phyloP scores from a whole-genome alignment of 2,888 invertebrate species.

The Hecatera dysodea region DNA sequence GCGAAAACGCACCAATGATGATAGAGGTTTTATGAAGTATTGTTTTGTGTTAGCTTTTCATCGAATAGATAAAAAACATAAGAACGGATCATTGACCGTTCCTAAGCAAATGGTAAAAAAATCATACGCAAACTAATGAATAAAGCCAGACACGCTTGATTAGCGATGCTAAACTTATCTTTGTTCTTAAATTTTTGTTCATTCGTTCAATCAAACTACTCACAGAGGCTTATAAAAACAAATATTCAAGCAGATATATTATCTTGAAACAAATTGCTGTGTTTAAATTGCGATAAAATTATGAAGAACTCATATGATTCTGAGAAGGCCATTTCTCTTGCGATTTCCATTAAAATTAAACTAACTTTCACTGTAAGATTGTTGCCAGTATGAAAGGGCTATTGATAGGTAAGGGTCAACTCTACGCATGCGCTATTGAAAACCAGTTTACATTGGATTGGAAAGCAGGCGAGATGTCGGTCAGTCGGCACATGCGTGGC shows the following conservation, averaged over 20 bases:
- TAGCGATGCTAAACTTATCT: conserved; percentile 53
- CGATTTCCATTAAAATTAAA: conserved; percentile 60
- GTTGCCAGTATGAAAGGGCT: conserved; percentile 60
- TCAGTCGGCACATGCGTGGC: conserved; percentile 68
- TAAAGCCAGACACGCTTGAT: conserved; percentile 54
- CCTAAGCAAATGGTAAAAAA: conserved; percentile 36
- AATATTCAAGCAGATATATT: conserved; percentile 24
- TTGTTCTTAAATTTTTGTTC: conserved; percentile 46
- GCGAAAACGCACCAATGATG: neutral
- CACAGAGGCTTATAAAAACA: conserved; percentile 32
- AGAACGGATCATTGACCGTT: conserved; percentile 41
- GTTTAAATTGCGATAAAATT: conserved; percentile 43
- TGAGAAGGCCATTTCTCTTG: conserved; percentile 50
- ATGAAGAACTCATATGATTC: conserved; percentile 42
- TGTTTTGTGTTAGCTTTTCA: neutral
- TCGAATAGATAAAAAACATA: neutral
- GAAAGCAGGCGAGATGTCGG: conserved; percentile 72
- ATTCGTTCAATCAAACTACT: conserved; percentile 47
- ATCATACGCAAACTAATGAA: conserved; percentile 37
- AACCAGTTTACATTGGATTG: conserved; percentile 68
- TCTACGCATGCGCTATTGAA: conserved; percentile 61
- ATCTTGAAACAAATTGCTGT: conserved; percentile 38
- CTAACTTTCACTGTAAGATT: conserved; percentile 63
- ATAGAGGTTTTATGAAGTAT: neutral
- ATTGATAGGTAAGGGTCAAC: conserved; percentile 65